A percentile compares a stretch with the other conserved stretches of the same genome.
Conservation (phyloP, 2,113 vertebrate species). For the Ploceus nigricollis region DNA sequence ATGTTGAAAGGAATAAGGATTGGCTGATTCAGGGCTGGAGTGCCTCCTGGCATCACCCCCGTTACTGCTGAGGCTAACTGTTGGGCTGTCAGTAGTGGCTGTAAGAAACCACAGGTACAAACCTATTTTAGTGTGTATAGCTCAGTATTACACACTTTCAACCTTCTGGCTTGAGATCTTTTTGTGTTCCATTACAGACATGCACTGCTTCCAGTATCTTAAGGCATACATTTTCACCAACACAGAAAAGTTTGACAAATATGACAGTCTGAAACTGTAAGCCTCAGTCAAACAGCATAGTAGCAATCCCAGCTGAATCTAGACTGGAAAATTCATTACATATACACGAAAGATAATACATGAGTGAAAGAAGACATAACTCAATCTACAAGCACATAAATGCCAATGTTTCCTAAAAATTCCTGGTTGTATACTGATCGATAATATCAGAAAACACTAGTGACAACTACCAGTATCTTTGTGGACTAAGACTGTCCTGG, state of each 20-base stretch:
- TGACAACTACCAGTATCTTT: not conserved
- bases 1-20: constrained; percentile 98
- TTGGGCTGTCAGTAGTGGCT: constrained; percentile 94
- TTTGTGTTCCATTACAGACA: accelerated
- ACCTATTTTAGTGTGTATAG: not conserved
- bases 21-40: constrained; percentile 91
- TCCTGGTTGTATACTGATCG: not conserved
- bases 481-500: not conserved
- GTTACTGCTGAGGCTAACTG: constrained; percentile 92
- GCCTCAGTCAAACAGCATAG: not conserved
- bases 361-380: not conserved
- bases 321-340: not conserved
- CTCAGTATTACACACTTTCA: not conserved
- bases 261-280: not conserved
- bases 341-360: not conserved
- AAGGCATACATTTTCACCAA: not conserved
- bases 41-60: constrained; percentile 92
- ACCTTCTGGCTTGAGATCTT: not conserved
- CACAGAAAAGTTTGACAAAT: not conserved
- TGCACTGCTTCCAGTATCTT: not conserved
- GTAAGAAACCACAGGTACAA: constrained; percentile 59
- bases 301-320: not conserved
- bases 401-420: not conserved
- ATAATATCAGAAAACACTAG: not conserved
- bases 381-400: not conserved